Evolutionary conservation across 2,888 invertebrate species (phyloP), one percentile per base, ranked within the genome.

Genomic region (Patella depressa): DNA sequence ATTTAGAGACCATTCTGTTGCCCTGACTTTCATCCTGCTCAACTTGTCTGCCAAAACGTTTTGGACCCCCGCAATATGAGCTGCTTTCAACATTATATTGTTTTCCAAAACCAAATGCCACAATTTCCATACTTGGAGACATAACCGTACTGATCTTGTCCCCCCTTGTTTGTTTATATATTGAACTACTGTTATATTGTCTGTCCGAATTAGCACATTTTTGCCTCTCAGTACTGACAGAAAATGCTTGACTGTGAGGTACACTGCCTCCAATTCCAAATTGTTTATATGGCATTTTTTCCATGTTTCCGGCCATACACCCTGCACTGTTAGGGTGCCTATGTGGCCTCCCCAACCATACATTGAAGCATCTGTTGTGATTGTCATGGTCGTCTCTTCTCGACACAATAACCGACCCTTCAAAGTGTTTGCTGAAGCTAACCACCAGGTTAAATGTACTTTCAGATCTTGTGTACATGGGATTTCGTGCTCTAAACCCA

Each of bases 31-130:
- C 79, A 71, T 45, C 11, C 81, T 15, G 24, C 80, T 80, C 69
- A 79, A 73, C 14, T 29, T 71, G 73, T 83, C 81, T 17, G 80
- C 80, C 14, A 80, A n/a, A 14, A 77, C 54, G 57, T 82, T 83
- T 55, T 77, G 55, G 14, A 57, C 71, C 24, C 80, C 81, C 75
- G 24, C 17, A 14, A 82, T 78, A 73, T 82, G 80, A 14, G 71
- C 79, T 74, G 71, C n/a, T n/a, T n/a, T n/a, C n/a, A n/a, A n/a
- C n/a, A n/a, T n/a, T n/a, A n/a, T n/a, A n/a, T n/a, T n/a, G n/a
- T n/a, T n/a, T n/a, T n/a, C n/a, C n/a, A n/a, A n/a, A n/a, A n/a
- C n/a, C n/a, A n/a, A n/a, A n/a, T n/a, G n/a, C 79, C 79, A 80
- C 17, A 73, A 55, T 17, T 73, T 24, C 73, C 55, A 73, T 1